A percentile compares a stretch with the other conserved stretches of the same genome.
phyloP scores from a whole-genome alignment of 2,888 invertebrate species.

The Polia nebulosa region DNA sequence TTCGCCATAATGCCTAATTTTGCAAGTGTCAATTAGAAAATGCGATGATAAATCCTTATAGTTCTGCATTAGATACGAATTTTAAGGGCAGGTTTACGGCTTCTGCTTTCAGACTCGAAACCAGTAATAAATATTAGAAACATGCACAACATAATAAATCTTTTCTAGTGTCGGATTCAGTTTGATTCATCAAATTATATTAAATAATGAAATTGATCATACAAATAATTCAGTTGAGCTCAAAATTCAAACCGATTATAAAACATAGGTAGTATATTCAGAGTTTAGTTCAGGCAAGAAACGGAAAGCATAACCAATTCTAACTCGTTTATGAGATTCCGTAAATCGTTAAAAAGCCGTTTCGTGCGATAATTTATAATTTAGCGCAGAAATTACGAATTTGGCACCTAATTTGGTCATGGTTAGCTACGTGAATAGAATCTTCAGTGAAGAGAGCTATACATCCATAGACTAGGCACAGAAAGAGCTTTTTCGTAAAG shows the following conservation, averaged over 20 bases:
- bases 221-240: not conserved
- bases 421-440: conserved; percentile 5
- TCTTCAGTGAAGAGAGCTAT: not conserved
- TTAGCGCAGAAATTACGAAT: conserved; percentile 28
- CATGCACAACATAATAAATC: not conserved
- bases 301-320: conserved; percentile 54
- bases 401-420: conserved; percentile 54
- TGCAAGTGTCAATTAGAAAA: too few relatives aligned
- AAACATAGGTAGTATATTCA: not conserved
- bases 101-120: not conserved
- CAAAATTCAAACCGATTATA: conserved; percentile 1
- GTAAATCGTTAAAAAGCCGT: conserved; percentile 31
- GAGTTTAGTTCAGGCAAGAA: conserved; percentile 22
- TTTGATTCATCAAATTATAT: not conserved
- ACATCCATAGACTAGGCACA: not conserved
- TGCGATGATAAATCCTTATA: too few relatives aligned
- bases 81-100: too few relatives aligned
- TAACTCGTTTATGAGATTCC: conserved; percentile 30
- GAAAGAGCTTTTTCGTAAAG: not conserved
- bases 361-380: conserved; percentile 34
- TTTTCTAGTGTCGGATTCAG: not conserved
- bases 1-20: too few relatives aligned
- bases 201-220: not conserved
- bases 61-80: too few relatives aligned
- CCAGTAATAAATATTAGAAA: not conserved